Evolutionary conservation across 2,797 vertebrate species (phyloP).

Genomic region (Siniperca undulata): DNA sequence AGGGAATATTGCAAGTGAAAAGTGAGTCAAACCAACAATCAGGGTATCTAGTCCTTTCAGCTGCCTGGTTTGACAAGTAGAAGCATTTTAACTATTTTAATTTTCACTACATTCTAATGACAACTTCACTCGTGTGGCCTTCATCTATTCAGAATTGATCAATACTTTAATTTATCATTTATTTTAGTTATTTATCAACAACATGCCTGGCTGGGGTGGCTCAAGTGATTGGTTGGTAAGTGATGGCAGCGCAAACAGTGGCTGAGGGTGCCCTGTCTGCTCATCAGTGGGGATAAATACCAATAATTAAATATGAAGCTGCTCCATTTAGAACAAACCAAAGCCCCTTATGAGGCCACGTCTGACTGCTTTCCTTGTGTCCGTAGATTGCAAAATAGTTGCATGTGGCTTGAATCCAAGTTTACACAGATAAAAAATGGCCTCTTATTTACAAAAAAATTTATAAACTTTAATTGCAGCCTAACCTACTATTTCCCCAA

Average conservation of each 20-base stretch:
- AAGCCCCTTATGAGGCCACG: constrained; percentile 18
- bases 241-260: neutral
- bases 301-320: constrained; percentile 41
- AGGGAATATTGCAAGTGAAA: neutral
- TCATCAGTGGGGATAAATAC: constrained; percentile 45
- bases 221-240: constrained; percentile 1
- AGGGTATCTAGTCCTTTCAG: neutral
- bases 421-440: neutral
- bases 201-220: neutral
- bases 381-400: neutral
- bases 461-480: neutral
- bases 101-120: neutral
- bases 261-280: constrained; percentile 11
- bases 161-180: neutral
- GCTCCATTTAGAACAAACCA: constrained; percentile 34
- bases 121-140: neutral
- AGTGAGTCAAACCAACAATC: neutral
- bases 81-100: neutral
- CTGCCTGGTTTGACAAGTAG: neutral
- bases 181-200: neutral
- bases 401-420: neutral
- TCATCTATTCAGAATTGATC: neutral
- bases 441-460: neutral
- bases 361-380: constrained; percentile 30
- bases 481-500: neutral